These are phyloP conservation scores for Plebejus argus DNA, from an alignment of 2,888 invertebrate species.

Conservation along the genomic window DNA sequence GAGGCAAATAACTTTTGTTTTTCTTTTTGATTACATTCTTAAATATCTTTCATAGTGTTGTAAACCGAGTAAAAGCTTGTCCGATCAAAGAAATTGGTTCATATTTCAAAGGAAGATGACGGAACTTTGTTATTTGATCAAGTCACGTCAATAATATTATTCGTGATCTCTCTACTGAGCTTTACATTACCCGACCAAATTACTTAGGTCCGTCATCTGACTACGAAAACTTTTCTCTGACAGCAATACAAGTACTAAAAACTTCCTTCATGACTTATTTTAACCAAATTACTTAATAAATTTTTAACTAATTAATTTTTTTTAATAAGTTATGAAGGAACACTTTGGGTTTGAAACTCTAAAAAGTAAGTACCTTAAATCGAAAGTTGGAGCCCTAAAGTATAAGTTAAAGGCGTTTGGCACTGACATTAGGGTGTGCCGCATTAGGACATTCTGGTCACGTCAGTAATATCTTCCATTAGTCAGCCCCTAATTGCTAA, in stretches of 20 bases:
- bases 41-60: background rate
- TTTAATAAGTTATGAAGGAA: background rate
- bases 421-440: background rate
- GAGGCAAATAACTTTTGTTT: no score
- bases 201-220: no score
- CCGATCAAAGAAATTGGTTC: background rate
- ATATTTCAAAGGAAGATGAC: background rate
- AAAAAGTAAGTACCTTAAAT: background rate
- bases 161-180: background rate
- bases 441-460: conserved; percentile 1
- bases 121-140: no score
- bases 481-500: conserved; percentile 6
- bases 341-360: background rate
- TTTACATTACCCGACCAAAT: background rate
- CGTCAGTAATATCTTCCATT: conserved; percentile 18
- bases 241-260: no score
- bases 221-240: no score
- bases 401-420: background rate
- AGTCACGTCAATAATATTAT: background rate
- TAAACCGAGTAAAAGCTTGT: background rate
- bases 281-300: no score
- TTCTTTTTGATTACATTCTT: no score
- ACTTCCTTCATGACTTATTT: no score
- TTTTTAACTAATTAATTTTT: no score
- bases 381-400: background rate